These are phyloP conservation scores for Clavelina lepadiformis DNA, from an alignment of 23 tunicate genomes.

Conservation along the genomic window DNA sequence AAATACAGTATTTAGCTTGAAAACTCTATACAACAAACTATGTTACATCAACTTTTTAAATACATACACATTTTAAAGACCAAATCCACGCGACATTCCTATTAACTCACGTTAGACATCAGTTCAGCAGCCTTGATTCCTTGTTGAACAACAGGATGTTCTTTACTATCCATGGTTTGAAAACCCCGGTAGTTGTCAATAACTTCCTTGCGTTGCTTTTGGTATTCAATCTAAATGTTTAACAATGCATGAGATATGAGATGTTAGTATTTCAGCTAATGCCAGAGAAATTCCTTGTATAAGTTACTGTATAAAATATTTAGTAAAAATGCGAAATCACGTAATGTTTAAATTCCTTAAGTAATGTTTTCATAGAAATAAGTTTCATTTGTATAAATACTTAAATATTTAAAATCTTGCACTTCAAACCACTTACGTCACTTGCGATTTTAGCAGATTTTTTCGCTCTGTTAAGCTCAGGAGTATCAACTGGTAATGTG, in stretches of 20 bases:
- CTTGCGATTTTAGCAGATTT: constrained; percentile 78
- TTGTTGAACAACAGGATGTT: constrained; percentile 72
- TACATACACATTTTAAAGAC: background rate
- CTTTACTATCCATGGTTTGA: constrained; percentile 77
- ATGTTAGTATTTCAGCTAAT: too few species aligned
- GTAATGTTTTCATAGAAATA: too few species aligned
- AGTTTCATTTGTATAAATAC: too few species aligned
- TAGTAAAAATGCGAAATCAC: too few species aligned
- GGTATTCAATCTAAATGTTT: constrained; percentile 41
- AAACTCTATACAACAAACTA: background rate
- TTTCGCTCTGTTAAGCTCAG: constrained; percentile 71
- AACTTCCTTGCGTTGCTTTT: constrained; percentile 52
- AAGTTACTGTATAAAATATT: too few species aligned
- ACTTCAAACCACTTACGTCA: constrained; percentile 84
- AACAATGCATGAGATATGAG: too few species aligned
- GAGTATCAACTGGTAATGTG: constrained; percentile 71
- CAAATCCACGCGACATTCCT: background rate
- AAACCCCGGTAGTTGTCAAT: constrained; percentile 69
- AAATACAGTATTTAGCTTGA: background rate
- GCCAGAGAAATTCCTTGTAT: too few species aligned
- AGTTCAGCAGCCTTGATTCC: constrained; percentile 79
- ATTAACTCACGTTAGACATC: constrained; percentile 11
- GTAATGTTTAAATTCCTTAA: too few species aligned
- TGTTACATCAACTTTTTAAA: background rate
- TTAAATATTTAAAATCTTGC: too few species aligned